These are phyloP conservation scores for Antigone vipio DNA, from an alignment of 2,113 vertebrate species.

Conservation along the genomic window DNA sequence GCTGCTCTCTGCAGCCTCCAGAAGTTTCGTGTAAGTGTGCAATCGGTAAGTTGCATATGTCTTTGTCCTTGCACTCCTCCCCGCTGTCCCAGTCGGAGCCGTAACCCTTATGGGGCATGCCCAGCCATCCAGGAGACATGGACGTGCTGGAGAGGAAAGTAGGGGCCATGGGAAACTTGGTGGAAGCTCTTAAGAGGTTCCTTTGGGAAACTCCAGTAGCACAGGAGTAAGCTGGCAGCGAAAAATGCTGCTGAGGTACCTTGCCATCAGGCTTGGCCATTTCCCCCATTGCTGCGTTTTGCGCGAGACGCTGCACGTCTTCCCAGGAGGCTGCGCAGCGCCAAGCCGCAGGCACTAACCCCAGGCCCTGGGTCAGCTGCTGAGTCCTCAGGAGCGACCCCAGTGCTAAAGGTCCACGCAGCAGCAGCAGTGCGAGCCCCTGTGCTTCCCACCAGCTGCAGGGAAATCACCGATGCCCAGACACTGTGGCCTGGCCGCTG, in stretches of 20 bases:
- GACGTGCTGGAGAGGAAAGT: not conserved
- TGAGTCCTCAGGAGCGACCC: not conserved
- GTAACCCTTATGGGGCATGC: not conserved
- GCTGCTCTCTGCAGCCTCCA: not conserved
- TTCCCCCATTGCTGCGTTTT: not conserved
- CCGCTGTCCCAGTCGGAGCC: not conserved
- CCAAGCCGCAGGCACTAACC: not conserved
- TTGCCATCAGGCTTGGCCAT: rapidly evolving
- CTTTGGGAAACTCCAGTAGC: not conserved
- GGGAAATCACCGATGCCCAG: not conserved
- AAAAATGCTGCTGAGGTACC: not conserved
- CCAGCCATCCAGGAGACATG: rapidly evolving
- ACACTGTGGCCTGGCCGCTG: rapidly evolving
- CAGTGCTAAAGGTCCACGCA: not conserved
- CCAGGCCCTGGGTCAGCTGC: not conserved
- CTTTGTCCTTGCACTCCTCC: not conserved
- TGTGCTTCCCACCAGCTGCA: not conserved
- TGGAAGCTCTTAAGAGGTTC: not conserved
- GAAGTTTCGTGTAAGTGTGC: not conserved
- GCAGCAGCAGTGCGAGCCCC: rapidly evolving
- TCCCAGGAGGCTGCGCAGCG: rapidly evolving
- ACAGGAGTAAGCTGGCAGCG: not conserved
- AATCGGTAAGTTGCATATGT: rapidly evolving
- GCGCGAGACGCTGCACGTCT: not conserved
- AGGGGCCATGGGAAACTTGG: not conserved